These are phyloP conservation scores for Anguilla obscura DNA, from an alignment of 2,797 vertebrate species.

Conservation along the genomic window DNA sequence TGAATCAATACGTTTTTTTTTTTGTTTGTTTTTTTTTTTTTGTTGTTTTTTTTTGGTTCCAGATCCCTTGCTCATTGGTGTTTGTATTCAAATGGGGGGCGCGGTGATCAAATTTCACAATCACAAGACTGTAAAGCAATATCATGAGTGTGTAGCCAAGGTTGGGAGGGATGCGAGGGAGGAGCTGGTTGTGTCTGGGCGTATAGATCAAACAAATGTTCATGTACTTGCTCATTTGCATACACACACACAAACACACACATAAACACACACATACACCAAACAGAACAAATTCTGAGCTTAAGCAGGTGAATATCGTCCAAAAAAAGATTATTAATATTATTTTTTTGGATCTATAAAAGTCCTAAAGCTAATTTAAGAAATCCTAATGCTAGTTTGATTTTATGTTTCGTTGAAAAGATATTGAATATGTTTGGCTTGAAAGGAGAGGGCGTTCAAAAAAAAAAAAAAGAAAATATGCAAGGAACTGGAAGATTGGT, in stretches of 20 bases:
- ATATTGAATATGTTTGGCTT: conserved; percentile 99
- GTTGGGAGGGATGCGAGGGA: conserved; percentile 56
- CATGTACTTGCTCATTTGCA: conserved; percentile 21
- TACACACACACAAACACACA: conserved; percentile 49
- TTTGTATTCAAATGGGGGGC: conserved; percentile 90
- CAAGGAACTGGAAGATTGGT: conserved; percentile 90
- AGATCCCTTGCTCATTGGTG: conserved; percentile 93
- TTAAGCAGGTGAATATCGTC: conserved; percentile 87
- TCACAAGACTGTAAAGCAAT: conserved; percentile 97
- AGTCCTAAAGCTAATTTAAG: conserved; percentile 81
- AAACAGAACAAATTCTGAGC: conserved; percentile 43
- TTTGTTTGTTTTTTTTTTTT: conserved; percentile 72
- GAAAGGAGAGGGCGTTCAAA: conserved; percentile 74
- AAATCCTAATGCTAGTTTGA: conserved; percentile 79
- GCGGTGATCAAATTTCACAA: conserved; percentile 94
- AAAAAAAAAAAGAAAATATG: conserved; percentile 99
- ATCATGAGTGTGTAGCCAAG: conserved; percentile 96
- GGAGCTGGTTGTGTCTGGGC: conserved; percentile 79
- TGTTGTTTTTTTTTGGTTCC: conserved; percentile 73
- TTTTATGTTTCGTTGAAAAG: conserved; percentile 96
- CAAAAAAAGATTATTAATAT: conserved; percentile 78
- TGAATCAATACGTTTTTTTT: conserved; percentile 77
- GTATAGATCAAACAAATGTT: conserved; percentile 78
- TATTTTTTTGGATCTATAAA: conserved; percentile 97
- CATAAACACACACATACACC: conserved; percentile 55